Evolutionary conservation across 2,113 vertebrate genomes (phyloP).

Genomic region (Actenoides hombroni): DNA sequence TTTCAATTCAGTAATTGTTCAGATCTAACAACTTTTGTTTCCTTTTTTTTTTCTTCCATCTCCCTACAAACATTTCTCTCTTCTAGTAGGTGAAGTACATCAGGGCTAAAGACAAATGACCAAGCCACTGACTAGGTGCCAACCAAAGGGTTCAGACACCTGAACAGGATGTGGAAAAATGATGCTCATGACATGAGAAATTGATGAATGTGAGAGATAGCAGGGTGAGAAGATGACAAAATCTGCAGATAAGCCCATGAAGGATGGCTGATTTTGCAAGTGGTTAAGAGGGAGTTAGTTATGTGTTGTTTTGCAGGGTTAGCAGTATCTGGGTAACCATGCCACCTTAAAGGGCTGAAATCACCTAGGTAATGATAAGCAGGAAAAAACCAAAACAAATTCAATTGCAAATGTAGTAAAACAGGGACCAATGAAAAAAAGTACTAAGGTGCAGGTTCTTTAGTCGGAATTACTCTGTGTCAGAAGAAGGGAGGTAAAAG

Average conservation of each 20-base stretch:
- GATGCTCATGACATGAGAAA: background rate
- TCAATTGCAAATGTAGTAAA: background rate
- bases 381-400: background rate
- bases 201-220: background rate
- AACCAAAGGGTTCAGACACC: background rate
- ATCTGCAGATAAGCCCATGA: background rate
- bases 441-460: background rate
- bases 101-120: background rate
- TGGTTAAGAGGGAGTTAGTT: background rate
- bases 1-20: background rate
- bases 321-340: background rate
- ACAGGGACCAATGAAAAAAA: background rate
- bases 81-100: background rate
- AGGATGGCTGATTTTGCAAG: background rate
- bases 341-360: background rate
- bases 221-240: background rate
- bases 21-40: background rate
- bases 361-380: background rate
- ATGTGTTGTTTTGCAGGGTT: background rate
- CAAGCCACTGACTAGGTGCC: background rate
- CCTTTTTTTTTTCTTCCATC: background rate
- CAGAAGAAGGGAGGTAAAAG: background rate
- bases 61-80: background rate
- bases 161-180: background rate
- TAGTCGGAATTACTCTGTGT: background rate